Conservation (phyloP, 2,888 invertebrate genomes). For the Drosophila atripex region DNA sequence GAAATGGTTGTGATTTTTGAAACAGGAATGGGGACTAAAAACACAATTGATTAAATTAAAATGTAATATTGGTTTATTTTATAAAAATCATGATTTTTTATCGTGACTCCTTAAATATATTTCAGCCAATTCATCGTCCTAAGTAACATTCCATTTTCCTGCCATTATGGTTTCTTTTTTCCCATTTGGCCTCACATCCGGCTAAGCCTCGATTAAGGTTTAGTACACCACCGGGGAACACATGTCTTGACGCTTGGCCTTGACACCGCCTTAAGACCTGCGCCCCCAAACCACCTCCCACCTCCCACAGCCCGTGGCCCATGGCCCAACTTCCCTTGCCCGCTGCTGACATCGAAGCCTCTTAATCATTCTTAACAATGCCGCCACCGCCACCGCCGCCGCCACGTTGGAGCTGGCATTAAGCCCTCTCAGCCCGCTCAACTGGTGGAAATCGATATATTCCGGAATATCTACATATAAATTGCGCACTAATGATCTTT, state of each 20-base stretch:
- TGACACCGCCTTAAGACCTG: conserved; percentile 47
- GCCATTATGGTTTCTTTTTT: conserved; percentile 5
- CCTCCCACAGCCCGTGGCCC: neutral
- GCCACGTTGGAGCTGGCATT: conserved; percentile 49
- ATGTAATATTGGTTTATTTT: neutral
- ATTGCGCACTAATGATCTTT: conserved; percentile 75
- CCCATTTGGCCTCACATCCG: conserved; percentile 21
- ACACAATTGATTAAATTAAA: neutral
- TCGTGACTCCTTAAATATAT: conserved; percentile 11
- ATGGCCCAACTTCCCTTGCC: conserved; percentile 8
- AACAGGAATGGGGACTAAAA: neutral
- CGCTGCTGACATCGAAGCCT: conserved; percentile 57
- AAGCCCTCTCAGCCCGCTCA: conserved; percentile 56
- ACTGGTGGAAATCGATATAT: conserved; percentile 75
- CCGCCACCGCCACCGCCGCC: conserved; percentile 47
- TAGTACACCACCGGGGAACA: conserved; percentile 32
- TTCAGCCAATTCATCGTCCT: conserved; percentile 31
- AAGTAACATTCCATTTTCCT: conserved; percentile 11
- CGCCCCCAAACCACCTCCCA: conserved; percentile 15
- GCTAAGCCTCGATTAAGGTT: conserved; percentile 61
- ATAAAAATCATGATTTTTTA: neutral
- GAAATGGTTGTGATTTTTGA: neutral
- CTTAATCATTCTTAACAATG: conserved; percentile 77
- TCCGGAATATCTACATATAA: conserved; percentile 49
- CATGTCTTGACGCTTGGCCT: conserved; percentile 58